Evolutionary conservation across 2,888 invertebrate species (phyloP).

Genomic region (Ametastegia equiseti): DNA sequence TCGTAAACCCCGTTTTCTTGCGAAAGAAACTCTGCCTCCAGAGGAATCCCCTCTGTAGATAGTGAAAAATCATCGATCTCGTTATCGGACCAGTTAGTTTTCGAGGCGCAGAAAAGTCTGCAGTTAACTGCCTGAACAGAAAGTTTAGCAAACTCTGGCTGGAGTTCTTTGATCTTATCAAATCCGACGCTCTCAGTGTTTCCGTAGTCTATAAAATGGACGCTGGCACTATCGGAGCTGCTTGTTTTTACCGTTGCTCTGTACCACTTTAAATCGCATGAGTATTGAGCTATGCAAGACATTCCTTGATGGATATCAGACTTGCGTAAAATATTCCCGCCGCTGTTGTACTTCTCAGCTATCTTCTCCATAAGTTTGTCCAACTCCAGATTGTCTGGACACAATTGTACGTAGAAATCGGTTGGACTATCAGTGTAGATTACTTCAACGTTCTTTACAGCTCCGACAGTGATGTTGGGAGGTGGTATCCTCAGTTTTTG

Average conservation of each 20-base stretch:
- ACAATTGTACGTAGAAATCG: slow-evolving; percentile 70
- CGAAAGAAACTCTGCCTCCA: slow-evolving; percentile 68
- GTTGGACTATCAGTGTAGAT: slow-evolving; percentile 63
- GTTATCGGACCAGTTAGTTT: slow-evolving; percentile 55
- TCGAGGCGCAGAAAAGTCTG: slow-evolving; percentile 66
- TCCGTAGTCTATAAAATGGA: slow-evolving; percentile 86
- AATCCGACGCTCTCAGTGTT: slow-evolving; percentile 80
- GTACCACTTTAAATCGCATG: slow-evolving; percentile 84
- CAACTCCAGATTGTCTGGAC: slow-evolving; percentile 64
- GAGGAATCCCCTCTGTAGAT: slow-evolving; percentile 56
- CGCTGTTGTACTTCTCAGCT: slow-evolving; percentile 60
- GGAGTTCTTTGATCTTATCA: slow-evolving; percentile 75
- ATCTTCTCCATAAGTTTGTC: slow-evolving; percentile 66
- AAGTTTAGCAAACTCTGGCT: slow-evolving; percentile 64
- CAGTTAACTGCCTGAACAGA: slow-evolving; percentile 73
- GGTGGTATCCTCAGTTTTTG: slow-evolving; percentile 54
- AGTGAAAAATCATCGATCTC: slow-evolving; percentile 61
- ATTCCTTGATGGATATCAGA: slow-evolving; percentile 57
- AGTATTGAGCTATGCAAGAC: slow-evolving; percentile 70
- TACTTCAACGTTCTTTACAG: slow-evolving; percentile 65
- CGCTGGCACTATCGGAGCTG: slow-evolving; percentile 75
- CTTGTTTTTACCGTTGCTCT: slow-evolving; percentile 78
- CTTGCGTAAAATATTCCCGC: slow-evolving; percentile 60
- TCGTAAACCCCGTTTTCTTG: slow-evolving; percentile 63
- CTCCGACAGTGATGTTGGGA: slow-evolving; percentile 61